Evolutionary conservation across 2,113 vertebrate species (phyloP).

Genomic region (Strix uralensis): DNA sequence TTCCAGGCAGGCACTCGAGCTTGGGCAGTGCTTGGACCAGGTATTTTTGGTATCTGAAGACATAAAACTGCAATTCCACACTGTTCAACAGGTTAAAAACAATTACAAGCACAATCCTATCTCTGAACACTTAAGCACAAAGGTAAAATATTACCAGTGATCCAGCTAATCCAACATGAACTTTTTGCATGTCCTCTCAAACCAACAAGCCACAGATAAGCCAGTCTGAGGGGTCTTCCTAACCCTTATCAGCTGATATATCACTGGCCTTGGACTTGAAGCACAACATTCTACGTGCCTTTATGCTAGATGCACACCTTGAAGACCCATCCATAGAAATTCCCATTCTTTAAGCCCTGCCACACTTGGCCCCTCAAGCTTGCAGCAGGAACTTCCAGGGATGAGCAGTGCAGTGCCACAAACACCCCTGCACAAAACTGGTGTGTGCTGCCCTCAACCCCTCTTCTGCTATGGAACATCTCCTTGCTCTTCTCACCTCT

Average conservation of each 20-base stretch:
- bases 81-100: not conserved
- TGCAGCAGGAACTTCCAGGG: not conserved
- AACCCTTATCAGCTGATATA: not conserved
- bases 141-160: fast-evolving
- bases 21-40: not conserved
- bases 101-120: not conserved
- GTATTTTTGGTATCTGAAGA: not conserved
- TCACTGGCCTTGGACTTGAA: not conserved
- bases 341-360: no score
- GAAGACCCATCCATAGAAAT: fast-evolving
- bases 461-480: fast-evolving
- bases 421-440: not conserved
- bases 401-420: fast-evolving
- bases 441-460: not conserved
- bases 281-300: fast-evolving
- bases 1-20: fast-evolving
- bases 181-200: fast-evolving
- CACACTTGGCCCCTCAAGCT: not conserved
- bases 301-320: no score
- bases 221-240: not conserved
- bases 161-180: fast-evolving
- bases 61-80: fast-evolving
- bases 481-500: not conserved
- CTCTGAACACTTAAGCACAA: not conserved
- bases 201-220: not conserved